These are phyloP conservation scores for Nasonia vitripennis DNA, from an alignment of 1,140 invertebrate species.

Conservation along the genomic window DNA sequence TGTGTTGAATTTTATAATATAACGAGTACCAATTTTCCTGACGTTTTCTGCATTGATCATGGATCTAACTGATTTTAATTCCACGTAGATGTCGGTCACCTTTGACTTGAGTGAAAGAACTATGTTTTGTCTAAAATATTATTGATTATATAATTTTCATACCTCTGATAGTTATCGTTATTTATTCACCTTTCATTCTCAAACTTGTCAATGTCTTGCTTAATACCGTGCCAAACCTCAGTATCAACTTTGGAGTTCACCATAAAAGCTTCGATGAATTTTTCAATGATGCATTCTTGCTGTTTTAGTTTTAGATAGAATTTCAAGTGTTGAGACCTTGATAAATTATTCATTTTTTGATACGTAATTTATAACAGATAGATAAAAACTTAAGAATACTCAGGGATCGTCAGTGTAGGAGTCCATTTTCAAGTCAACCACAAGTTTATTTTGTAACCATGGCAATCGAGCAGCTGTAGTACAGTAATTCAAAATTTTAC, in stretches of 20 bases:
- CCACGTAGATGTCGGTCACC: constrained; percentile 58
- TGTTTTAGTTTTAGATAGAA: constrained; percentile 66
- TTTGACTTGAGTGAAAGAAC: constrained; percentile 52
- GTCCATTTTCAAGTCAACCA: not conserved
- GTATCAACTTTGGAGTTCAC: constrained; percentile 64
- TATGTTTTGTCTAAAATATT: constrained; percentile 58
- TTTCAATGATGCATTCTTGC: constrained; percentile 67
- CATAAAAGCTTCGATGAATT: constrained; percentile 61
- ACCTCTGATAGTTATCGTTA: not conserved
- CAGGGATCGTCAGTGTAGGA: not conserved
- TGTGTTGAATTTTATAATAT: constrained; percentile 35
- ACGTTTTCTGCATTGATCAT: constrained; percentile 55
- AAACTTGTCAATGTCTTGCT: constrained; percentile 55
- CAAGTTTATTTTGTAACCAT: constrained; percentile 39
- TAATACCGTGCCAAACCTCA: constrained; percentile 60
- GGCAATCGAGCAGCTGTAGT: constrained; percentile 8
- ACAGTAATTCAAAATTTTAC: not conserved
- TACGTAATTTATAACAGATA: not conserved
- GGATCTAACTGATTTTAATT: constrained; percentile 59
- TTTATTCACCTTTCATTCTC: constrained; percentile 65
- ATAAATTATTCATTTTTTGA: constrained; percentile 32
- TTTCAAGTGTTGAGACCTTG: constrained; percentile 53
- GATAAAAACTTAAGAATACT: not conserved
- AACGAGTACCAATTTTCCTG: constrained; percentile 63
- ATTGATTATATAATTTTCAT: constrained; percentile 8